Conservation (phyloP, 64 coral and sea anemone species). For the Montipora foliosa region DNA sequence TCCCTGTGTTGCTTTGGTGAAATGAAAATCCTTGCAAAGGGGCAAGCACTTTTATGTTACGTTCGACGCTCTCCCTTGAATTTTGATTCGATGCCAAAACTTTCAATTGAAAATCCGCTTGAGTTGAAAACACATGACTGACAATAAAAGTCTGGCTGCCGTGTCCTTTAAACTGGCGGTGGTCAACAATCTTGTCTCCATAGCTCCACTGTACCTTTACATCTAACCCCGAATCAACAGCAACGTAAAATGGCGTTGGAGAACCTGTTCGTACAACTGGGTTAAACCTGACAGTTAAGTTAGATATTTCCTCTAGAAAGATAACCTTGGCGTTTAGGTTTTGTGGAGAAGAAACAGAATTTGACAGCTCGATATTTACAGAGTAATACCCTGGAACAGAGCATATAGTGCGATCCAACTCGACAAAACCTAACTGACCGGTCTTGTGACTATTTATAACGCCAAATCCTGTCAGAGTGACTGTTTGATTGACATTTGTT, state of each 20-base stretch:
- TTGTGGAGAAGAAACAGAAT: slow-evolving; percentile 63
- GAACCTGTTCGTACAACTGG: slow-evolving; percentile 34
- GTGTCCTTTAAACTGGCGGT: not conserved
- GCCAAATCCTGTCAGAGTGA: slow-evolving; percentile 21
- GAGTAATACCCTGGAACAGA: slow-evolving; percentile 57
- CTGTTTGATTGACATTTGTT: slow-evolving; percentile 36
- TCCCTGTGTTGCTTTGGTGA: not conserved
- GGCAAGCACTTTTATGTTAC: not conserved
- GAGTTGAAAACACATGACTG: not conserved
- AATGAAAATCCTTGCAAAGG: slow-evolving; percentile 46
- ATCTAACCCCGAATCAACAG: slow-evolving; percentile 59
- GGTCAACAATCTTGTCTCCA: slow-evolving; percentile 18
- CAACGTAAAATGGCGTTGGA: slow-evolving; percentile 57
- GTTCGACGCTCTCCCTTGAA: not conserved
- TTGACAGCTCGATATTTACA: slow-evolving; percentile 38
- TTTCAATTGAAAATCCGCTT: not conserved
- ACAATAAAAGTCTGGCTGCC: not conserved
- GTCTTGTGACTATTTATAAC: not conserved
- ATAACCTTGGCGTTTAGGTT: not conserved
- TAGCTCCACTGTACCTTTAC: slow-evolving; percentile 51
- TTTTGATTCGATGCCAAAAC: not conserved
- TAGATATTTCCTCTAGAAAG: slow-evolving; percentile 49
- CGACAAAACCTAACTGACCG: not conserved
- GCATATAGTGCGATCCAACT: slow-evolving; percentile 1
- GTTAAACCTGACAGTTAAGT: slow-evolving; percentile 39